Evolutionary conservation across 2,113 vertebrate genomes (phyloP), one percentile per base, ranked within the genome.

Genomic region (Halcyon malimbica): DNA sequence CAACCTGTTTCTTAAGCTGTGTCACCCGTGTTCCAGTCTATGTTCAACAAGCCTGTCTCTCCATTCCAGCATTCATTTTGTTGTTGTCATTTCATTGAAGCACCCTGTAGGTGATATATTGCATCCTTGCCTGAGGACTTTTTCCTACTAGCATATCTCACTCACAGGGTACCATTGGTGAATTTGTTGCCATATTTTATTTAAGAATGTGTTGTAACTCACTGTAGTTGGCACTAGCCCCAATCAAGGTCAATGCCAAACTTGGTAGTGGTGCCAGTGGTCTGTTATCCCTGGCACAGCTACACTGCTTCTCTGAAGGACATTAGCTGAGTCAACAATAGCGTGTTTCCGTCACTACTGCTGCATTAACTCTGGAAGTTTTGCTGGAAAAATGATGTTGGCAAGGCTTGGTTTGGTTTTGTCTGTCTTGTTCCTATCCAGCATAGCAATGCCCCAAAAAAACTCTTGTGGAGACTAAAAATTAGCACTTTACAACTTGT

Each of bases 251-350:
- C 83, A 42, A 12, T 89, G 91, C 89, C 91, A 94, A 62, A 64
- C 51, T 33, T 78, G 41, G 37, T 84, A 54, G 51, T 92, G 76
- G 60, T 95, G 83, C 87, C 89, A 84, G 69, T 56, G 69, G 51
- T 89, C 89, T 97, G 77, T 93, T 97, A 59, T 95, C 78, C 74
- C 89, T 96, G 94, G 74, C 93, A 33, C 20, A 35, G 87, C 68
- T 82, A 37, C 82, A 14, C 24, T 2, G 5, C 74, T 91, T 64
- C 81, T 82, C 95, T 93, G 70, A 76, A 87, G 74, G 65, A 87
- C 59, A 11, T 91, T 73, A 96, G 78, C 78, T 83, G 70, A 93
- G 75, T 95, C 90, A 87, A 96, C 78, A 96, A 87, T 89, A 57
- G 89, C 0, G 0, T 82, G 81, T 94, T 96, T 95, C 94, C 2